phyloP scores from a whole-genome alignment of 2,113 vertebrate species.

The Protomyctophum bolini region DNA sequence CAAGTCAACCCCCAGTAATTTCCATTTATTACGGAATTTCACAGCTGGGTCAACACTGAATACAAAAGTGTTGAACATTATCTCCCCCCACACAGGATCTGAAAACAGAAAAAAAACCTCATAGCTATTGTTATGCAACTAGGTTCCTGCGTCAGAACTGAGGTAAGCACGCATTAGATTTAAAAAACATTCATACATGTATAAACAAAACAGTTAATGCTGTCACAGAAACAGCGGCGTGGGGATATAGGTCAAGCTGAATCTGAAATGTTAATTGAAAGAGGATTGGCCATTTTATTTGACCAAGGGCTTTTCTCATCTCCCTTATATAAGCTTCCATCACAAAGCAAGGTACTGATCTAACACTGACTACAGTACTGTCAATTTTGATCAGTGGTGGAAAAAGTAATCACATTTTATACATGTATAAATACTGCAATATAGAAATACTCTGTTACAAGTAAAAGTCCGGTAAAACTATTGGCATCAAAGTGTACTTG shows the following conservation, averaged over 20 bases:
- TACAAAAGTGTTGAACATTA: constrained; percentile 45
- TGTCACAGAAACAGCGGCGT: constrained; percentile 39
- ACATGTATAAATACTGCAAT: too few relatives aligned
- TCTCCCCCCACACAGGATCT: constrained; percentile 44
- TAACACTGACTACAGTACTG: not conserved
- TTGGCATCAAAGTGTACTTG: too few relatives aligned
- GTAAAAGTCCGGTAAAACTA: too few relatives aligned
- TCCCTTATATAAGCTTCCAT: constrained; percentile 2
- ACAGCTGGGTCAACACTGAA: constrained; percentile 72
- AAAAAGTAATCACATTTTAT: too few relatives aligned
- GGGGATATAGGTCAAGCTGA: constrained; percentile 16
- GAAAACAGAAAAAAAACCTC: constrained; percentile 32
- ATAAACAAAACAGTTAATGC: constrained; percentile 21
- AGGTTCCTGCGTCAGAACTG: constrained; percentile 13
- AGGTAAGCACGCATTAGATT: constrained; percentile 1
- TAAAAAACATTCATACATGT: not conserved
- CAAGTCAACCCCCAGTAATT: constrained; percentile 56
- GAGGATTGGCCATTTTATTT: constrained; percentile 45
- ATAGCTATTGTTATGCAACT: constrained; percentile 32
- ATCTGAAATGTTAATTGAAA: constrained; percentile 33
- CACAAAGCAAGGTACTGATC: not conserved
- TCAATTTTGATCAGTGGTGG: not conserved
- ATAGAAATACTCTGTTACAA: too few relatives aligned
- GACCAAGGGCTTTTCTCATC: constrained; percentile 25
- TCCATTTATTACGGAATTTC: constrained; percentile 55